A percentile compares a stretch with the other conserved stretches of the same genome.
Conservation (phyloP, 2,797 vertebrate genomes). For the Enteromius radiatus region DNA sequence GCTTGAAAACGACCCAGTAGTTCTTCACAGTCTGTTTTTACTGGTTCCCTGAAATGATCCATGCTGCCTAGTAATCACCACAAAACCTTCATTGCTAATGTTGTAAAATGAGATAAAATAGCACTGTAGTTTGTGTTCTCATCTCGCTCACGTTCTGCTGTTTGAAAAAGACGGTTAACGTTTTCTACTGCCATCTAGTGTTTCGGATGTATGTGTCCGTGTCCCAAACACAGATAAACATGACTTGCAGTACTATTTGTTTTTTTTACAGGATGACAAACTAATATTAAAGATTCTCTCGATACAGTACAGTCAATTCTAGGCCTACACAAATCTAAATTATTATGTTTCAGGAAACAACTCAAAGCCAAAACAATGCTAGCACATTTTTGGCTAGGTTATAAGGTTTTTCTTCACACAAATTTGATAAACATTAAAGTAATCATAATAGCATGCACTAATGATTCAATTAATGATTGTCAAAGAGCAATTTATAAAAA, state of each 20-base stretch:
- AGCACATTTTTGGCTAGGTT: background rate
- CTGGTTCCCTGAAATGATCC: constrained; percentile 61
- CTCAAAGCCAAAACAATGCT: too few relatives aligned
- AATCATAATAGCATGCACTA: background rate
- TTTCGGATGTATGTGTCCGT: background rate
- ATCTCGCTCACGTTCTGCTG: background rate
- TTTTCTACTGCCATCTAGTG: constrained; percentile 19
- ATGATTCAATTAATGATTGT: too few relatives aligned
- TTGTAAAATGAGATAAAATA: background rate
- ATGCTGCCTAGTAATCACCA: constrained; percentile 40
- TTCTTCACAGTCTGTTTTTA: constrained; percentile 83
- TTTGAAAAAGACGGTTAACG: background rate
- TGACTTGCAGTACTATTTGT: too few relatives aligned
- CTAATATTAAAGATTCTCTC: background rate
- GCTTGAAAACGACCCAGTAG: constrained; percentile 84
- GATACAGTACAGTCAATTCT: background rate
- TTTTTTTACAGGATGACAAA: background rate
- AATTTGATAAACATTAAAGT: background rate
- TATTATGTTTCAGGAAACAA: background rate
- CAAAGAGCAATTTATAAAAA: too few relatives aligned
- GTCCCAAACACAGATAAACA: too few relatives aligned
- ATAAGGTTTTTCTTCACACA: background rate
- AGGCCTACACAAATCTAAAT: background rate
- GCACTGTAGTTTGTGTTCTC: background rate
- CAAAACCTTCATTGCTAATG: background rate